Conservation (phyloP, 2,113 vertebrate species). For the Tragelaphus strepsiceros region DNA sequence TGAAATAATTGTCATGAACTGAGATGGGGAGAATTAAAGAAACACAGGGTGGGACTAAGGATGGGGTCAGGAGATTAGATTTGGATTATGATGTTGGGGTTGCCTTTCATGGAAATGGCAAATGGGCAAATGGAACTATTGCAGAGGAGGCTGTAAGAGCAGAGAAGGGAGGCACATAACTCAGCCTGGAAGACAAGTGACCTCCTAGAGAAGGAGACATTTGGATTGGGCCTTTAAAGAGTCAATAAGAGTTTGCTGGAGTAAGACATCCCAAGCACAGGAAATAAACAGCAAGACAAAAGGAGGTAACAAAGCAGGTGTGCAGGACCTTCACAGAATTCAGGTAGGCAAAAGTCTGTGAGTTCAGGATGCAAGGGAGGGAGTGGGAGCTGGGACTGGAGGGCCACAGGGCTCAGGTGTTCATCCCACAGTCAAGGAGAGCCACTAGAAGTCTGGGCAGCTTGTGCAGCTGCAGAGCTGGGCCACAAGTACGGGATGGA, state of each 20-base stretch:
- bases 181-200: background rate
- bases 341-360: background rate
- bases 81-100: background rate
- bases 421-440: background rate
- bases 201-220: background rate
- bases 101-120: background rate
- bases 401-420: background rate
- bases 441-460: background rate
- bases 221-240: background rate
- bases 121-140: background rate
- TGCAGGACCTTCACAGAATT: background rate
- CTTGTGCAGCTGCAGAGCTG: background rate
- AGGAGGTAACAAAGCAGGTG: background rate
- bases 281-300: background rate
- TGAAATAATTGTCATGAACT: background rate
- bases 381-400: background rate
- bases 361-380: background rate
- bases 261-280: background rate
- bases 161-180: background rate
- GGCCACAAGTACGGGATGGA: fast-evolving
- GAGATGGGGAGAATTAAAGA: background rate
- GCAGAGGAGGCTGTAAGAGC: background rate
- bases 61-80: background rate
- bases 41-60: background rate
- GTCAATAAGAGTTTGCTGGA: background rate